phyloP scores from a whole-genome alignment of 2,113 vertebrate genomes.

The Aptenodytes forsteri region DNA sequence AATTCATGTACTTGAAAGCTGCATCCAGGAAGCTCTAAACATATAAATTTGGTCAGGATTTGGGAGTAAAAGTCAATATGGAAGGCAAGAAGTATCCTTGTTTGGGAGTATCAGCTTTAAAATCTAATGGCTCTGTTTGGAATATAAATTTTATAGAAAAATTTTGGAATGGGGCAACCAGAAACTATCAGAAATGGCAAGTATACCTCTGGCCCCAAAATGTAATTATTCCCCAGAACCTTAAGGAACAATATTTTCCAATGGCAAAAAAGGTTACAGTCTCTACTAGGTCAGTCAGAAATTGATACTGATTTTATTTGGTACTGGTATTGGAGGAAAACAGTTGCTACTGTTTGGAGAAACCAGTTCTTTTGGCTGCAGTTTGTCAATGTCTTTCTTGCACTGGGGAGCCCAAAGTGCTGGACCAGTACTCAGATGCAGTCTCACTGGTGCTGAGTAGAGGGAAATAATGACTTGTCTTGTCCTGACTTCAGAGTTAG shows the following conservation, averaged over 20 bases:
- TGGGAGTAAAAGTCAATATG: background rate
- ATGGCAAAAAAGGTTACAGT: background rate
- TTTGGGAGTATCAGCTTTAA: background rate
- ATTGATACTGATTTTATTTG: background rate
- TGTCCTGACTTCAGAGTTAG: background rate
- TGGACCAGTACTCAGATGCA: background rate
- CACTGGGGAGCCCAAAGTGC: background rate
- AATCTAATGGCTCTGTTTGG: background rate
- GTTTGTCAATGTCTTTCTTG: background rate
- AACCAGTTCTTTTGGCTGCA: background rate
- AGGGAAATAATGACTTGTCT: background rate
- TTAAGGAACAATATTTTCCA: background rate
- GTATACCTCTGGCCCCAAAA: background rate
- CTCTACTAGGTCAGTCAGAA: background rate
- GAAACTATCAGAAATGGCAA: background rate
- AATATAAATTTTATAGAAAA: background rate
- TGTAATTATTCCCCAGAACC: background rate
- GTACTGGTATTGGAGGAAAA: background rate
- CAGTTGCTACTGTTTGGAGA: background rate
- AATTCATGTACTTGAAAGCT: background rate
- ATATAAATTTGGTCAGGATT: background rate
- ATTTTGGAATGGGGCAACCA: background rate
- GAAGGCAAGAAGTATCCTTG: background rate
- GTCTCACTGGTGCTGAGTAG: background rate
- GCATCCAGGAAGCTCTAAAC: background rate